These are phyloP conservation scores for Bathynomus jamesi DNA, from an alignment of 1,140 invertebrate genomes.

Conservation along the genomic window DNA sequence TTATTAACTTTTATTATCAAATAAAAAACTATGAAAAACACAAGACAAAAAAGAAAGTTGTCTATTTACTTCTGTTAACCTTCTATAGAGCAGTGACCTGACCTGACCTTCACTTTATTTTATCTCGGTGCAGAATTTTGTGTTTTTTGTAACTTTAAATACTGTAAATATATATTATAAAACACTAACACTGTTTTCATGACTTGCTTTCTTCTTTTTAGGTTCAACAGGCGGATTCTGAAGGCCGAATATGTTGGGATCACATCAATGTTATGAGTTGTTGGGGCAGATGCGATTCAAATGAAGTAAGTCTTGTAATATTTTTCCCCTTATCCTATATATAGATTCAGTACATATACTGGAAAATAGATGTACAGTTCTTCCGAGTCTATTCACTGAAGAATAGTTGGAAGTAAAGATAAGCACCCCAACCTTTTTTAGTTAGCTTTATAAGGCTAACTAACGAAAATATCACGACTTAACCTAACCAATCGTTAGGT, in stretches of 20 bases:
- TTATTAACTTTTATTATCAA: no score
- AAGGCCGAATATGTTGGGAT: slow-evolving; percentile 60
- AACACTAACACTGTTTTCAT: neutral
- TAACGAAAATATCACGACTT: no score
- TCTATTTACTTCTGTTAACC: neutral
- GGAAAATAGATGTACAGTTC: no score
- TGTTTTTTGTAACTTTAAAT: neutral
- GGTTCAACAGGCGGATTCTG: slow-evolving; percentile 52
- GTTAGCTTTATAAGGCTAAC: no score
- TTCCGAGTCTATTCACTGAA: no score
- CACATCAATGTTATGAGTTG: slow-evolving; percentile 63
- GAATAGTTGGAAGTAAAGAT: no score
- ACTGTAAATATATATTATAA: neutral
- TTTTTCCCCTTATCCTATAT: no score
- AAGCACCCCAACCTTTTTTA: no score
- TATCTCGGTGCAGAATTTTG: neutral
- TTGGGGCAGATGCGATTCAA: slow-evolving; percentile 73
- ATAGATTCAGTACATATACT: neutral
- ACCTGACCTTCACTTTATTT: neutral
- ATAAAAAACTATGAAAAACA: neutral
- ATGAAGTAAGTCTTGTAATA: slow-evolving; percentile 57
- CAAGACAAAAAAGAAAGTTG: neutral
- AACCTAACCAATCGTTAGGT: no score
- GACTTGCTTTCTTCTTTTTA: neutral
- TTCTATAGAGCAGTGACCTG: neutral